Evolutionary conservation across 1,140 invertebrate species (phyloP), one percentile per base, ranked within the genome.

Genomic region (Cecropterus lyciades): DNA sequence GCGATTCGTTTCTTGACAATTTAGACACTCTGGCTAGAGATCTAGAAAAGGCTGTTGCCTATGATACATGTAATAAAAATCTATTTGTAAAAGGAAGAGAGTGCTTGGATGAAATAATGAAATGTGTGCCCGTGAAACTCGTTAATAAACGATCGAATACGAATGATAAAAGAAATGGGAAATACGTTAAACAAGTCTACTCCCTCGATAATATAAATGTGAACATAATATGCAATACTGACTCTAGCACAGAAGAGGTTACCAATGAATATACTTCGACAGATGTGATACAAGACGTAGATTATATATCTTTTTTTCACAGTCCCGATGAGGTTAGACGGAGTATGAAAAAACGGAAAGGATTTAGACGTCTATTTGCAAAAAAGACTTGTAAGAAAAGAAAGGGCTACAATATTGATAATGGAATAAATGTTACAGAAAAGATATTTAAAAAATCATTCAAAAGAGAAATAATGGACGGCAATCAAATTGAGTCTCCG

Each of bases 181-280:
- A 40, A 74, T 76, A 70, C 73, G 69, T 63, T 0, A 62, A 63
- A 42, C 59, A 63, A 42, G 66, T 82, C 0, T 86, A 86, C 62
- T 73, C 79, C 3, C 49, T 87, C 1, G 82, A 82, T 52, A 82
- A 82, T 62, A 75, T 87, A 14, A 85, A 82, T 68, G 77, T 86
- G n/a, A 85, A 87, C 63, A 83, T 87, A 11, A 84, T 87, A 59
- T 84, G 81, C 57, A 74, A 80, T 20, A 62, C 71, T 16, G 69
- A 76, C 16, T 46, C 37, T 6, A 16, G 9, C 6, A 11, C 53
- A 0, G 53, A 51, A 42, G 24, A 52, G 10, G 30, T 20, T 17
- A 13, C 40, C 4, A 17, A 13, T 9, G 51, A 51, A 42, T 37
- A 49, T 10, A 42, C 46, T 49, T 33, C 45, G 17, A 43, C 33